These are phyloP conservation scores for Tridacna gigas DNA, from an alignment of 2,888 invertebrate species.

Conservation along the genomic window DNA sequence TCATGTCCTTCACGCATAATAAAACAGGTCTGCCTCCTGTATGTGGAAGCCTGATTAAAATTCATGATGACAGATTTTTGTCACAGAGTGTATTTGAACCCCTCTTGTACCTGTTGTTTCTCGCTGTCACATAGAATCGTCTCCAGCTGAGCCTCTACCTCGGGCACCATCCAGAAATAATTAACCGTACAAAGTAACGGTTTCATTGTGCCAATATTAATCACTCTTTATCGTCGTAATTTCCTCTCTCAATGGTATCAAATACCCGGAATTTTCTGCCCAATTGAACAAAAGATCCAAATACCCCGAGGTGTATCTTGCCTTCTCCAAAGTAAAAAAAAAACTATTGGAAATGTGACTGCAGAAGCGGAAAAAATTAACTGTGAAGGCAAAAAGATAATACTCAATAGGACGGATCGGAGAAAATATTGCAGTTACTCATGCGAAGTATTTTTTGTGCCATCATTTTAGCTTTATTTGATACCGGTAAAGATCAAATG, in stretches of 20 bases:
- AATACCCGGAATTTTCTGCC: slow-evolving; percentile 56
- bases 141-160: slow-evolving; percentile 55
- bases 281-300: slow-evolving; percentile 57
- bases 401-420: not conserved
- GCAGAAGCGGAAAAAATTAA: not conserved
- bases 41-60: slow-evolving; percentile 31
- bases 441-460: not conserved
- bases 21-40: slow-evolving; percentile 24
- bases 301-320: slow-evolving; percentile 41
- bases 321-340: not conserved
- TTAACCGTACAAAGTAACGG: slow-evolving; percentile 64
- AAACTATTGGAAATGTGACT: not conserved
- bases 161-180: slow-evolving; percentile 56
- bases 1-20: slow-evolving; percentile 26
- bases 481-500: not conserved
- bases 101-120: slow-evolving; percentile 55
- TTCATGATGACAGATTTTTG: slow-evolving; percentile 58
- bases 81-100: slow-evolving; percentile 26
- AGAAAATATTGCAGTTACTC: not conserved
- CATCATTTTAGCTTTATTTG: not conserved
- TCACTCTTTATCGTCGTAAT: slow-evolving; percentile 55
- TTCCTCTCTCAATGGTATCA: slow-evolving; percentile 55
- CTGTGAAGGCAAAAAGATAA: not conserved
- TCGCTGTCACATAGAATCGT: slow-evolving; percentile 43
- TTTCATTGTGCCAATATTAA: slow-evolving; percentile 58